Base-by-base conservation (phyloP, 2,113 vertebrate genomes). In the Pomatostomus ruficeps region DNA sequence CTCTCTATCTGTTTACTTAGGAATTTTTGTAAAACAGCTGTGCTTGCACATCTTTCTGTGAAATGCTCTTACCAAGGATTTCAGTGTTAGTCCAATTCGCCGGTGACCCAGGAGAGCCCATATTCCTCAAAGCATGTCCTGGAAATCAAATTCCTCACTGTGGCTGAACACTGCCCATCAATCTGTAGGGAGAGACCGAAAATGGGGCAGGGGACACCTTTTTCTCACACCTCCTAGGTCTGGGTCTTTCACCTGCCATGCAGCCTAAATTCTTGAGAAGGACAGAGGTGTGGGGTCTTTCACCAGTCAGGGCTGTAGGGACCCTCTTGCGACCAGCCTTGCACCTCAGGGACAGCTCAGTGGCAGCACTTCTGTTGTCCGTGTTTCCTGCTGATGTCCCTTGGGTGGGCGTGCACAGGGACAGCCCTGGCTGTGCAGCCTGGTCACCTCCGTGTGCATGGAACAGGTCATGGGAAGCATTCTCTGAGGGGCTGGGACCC, bases 91-190 rank as follows among this genome's bases (percentile, higher is more conserved):
- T 73, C 36, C 52, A 61, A 48, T 21, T 65, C 33, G 5, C 19
- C 80, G 16, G 16, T 68, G 31, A 70, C 11, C 6, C 11, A 51
- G 35, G 12, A 91, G 9, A 83, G 9, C 14, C 11, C 40, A 19
- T 0, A 4, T 43, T 88, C n/a, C 48, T 72, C 25, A 28, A 28
- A 74, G 23, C 11, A 45, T 9, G 21, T 21, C 29, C 24, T 71
- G 28, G n/a, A 78, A 81, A 48, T 45, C 28, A 52, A 14, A 3
- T 48, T 82, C 20, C 14, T 35, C 9, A 2, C 2, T 21, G 13
- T n/a, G 28, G 6, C n/a, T 0, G 7, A 77, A 9, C 36, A n/a
- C 12, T 36, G 49, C 36, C 24, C 8, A 43, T 20, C 0, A 0
- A 23, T 14, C 9, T 46, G 22, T 29, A 70, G 7, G 13, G 22